These are phyloP conservation scores for Anastatus disparis DNA, from an alignment of 1,140 invertebrate species.

Conservation along the genomic window DNA sequence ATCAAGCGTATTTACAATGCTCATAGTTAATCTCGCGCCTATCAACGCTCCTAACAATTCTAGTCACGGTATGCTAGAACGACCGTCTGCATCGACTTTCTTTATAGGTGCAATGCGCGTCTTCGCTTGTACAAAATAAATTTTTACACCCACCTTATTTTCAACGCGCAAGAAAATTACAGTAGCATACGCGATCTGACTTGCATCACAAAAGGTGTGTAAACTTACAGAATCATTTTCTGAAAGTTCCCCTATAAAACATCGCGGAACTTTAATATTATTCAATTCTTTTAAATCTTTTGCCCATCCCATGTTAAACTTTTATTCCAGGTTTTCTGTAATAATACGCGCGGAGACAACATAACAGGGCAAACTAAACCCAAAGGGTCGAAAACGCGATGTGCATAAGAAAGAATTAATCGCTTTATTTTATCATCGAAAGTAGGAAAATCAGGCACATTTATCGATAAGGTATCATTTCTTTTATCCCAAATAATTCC, in stretches of 20 bases:
- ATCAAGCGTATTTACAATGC: background rate
- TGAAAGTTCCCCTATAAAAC: background rate
- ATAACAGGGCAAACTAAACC: background rate
- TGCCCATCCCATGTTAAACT: background rate
- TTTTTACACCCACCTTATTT: background rate
- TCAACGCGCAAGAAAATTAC: background rate
- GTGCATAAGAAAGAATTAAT: background rate
- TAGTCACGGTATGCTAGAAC: conserved; percentile 33
- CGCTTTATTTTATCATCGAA: background rate
- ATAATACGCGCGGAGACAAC: background rate
- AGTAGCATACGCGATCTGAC: background rate
- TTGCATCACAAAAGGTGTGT: background rate
- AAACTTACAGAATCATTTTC: background rate
- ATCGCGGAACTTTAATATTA: background rate
- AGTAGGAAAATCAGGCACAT: too few species aligned
- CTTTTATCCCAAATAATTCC: too few species aligned
- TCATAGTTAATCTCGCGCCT: background rate
- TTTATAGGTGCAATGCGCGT: background rate
- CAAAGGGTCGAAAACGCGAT: background rate
- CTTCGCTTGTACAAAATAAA: background rate
- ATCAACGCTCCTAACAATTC: conserved; percentile 40
- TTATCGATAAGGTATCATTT: too few species aligned
- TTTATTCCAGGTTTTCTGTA: background rate
- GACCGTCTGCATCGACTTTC: background rate
- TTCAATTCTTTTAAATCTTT: background rate